A percentile compares a stretch with the other conserved stretches of the same genome.
Conservation (phyloP, 2,888 invertebrate genomes). For the Metopia argyrocephala region DNA sequence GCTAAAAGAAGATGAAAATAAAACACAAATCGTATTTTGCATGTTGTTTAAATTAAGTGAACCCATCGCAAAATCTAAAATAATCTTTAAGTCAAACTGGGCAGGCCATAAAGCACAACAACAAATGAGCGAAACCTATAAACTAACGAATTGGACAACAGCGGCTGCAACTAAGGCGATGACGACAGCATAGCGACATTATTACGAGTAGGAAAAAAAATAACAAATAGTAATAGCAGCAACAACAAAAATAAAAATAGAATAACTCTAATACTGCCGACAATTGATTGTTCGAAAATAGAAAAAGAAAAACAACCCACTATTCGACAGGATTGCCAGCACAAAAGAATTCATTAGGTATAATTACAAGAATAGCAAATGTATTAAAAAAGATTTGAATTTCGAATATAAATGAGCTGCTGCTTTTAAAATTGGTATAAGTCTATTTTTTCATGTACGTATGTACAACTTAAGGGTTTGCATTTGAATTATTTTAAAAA, state of each 20-base stretch:
- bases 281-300: constrained; percentile 45
- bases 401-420: no score
- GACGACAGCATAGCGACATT: constrained; percentile 58
- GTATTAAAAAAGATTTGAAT: no score
- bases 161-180: constrained; percentile 13
- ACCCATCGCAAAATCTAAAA: constrained; percentile 64
- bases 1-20: neutral
- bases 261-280: constrained; percentile 43
- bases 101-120: constrained; percentile 61
- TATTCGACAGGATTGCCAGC: constrained; percentile 53
- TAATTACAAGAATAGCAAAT: no score
- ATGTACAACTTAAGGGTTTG: no score
- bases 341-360: neutral
- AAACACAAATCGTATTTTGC: constrained; percentile 54
- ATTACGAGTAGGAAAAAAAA: constrained; percentile 51
- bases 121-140: constrained; percentile 47
- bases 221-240: constrained; percentile 25
- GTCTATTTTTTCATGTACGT: no score
- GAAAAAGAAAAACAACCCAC: constrained; percentile 37
- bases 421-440: no score
- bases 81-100: constrained; percentile 65
- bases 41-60: constrained; percentile 65
- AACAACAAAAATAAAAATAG: constrained; percentile 10
- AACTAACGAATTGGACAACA: neutral
- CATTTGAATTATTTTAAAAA: no score